Evolutionary conservation across 2,888 invertebrate genomes (phyloP), one percentile per base, ranked within the genome.

Genomic region (Ennomos erosarius): DNA sequence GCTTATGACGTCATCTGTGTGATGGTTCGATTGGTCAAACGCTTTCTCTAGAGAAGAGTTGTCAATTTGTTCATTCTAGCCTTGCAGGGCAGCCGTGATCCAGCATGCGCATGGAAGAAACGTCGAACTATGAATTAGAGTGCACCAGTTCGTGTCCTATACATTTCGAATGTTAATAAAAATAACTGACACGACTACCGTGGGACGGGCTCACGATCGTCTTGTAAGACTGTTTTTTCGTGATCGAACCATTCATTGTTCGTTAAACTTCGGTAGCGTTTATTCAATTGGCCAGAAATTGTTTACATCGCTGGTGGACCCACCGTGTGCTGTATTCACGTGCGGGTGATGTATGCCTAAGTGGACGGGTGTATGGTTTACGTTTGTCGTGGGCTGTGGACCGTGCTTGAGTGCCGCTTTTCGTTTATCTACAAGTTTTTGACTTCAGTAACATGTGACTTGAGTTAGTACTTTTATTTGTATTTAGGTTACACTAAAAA

Each of bases 191-290:
- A 90, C 88, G 91, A 90, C 88, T 86, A 84, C 89, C 82, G 73
- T 76, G 84, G 76, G 79, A 66, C 72, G 71, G 54, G 77, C 78
- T 80, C 91, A 92, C 91, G 91, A 92, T 74, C 77, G 73, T 68
- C 90, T 83, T 92, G 91, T 91, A 88, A 76, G 86, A 90, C 88
- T 85, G 88, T 90, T 91, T 90, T 91, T 92, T 91, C 91, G 91
- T 92, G 91, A 92, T 91, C 88, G 76, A 78, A 74, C 79, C 80
- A 85, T 81, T 88, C 90, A 91, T 92, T 92, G 91, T 92, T 62
- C 48, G 48, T 2, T 38, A 11, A 38, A 48, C 48, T 39, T 44
- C 89, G 75, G 90, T 85, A 88, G 90, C 89, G 82, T 86, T 81
- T 89, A 85, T 70, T 75, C 74, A 75, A 87, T 89, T 88, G 88